Percentiles rank a stretch among this genome's conserved stretches.
These are phyloP conservation scores for Heloderma charlesbogerti DNA, from an alignment of 2,113 vertebrate species.

Conservation along the genomic window DNA sequence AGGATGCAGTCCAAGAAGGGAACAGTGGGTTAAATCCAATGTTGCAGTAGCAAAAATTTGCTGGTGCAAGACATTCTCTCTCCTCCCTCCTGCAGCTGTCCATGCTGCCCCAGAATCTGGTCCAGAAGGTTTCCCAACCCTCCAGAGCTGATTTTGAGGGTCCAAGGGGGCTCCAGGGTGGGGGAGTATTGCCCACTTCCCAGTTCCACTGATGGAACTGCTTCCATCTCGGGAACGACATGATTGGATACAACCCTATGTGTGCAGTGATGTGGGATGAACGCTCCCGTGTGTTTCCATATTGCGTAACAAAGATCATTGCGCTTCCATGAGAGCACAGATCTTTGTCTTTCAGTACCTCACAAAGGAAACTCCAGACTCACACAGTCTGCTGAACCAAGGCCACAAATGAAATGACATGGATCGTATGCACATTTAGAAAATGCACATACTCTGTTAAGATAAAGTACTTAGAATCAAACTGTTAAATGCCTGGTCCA, in stretches of 20 bases:
- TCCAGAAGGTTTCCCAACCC: too few relatives aligned
- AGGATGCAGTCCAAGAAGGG: background rate
- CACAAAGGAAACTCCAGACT: background rate
- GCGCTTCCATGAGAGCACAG: background rate
- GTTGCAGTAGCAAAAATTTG: too few relatives aligned
- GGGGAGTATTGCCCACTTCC: too few relatives aligned
- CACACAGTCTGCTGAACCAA: background rate
- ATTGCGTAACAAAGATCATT: background rate
- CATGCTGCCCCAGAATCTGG: too few relatives aligned
- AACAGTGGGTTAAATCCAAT: background rate
- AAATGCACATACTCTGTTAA: background rate
- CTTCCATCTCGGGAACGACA: background rate
- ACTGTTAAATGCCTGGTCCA: background rate
- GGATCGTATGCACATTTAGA: background rate
- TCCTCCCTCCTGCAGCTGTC: too few relatives aligned
- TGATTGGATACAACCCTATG: background rate
- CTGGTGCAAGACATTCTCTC: too few relatives aligned
- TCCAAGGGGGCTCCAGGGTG: background rate
- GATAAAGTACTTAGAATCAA: slow-evolving; percentile 11
- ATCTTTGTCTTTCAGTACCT: background rate
- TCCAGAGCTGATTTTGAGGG: background rate
- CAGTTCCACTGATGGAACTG: too few relatives aligned
- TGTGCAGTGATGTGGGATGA: background rate
- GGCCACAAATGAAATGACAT: background rate
- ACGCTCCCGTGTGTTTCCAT: background rate